phyloP scores from a whole-genome alignment of 1,140 invertebrate genomes.

The Asbolus verrucosus region DNA sequence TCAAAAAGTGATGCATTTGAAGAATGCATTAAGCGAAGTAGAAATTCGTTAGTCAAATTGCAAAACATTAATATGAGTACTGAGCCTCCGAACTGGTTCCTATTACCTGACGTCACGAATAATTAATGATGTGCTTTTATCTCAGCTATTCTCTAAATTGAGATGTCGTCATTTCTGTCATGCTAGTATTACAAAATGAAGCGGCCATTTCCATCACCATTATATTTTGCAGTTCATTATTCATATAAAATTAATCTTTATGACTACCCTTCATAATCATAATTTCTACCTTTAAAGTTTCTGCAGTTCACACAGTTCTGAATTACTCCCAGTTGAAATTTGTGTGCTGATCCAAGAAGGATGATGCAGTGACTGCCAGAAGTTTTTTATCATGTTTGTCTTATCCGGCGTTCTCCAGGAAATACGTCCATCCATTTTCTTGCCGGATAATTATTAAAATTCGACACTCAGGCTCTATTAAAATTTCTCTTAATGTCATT shows the following conservation, averaged over 20 bases:
- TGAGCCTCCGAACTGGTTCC: constrained; percentile 26
- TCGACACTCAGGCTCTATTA: constrained; percentile 28
- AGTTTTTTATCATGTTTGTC: constrained; percentile 28
- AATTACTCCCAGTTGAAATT: constrained; percentile 9
- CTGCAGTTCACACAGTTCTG: constrained; percentile 12
- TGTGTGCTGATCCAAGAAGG: constrained; percentile 3
- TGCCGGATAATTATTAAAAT: constrained; percentile 39
- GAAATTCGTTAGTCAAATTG: constrained; percentile 40
- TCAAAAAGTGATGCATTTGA: neutral
- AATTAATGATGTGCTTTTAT: constrained; percentile 55
- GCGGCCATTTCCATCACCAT: constrained; percentile 53
- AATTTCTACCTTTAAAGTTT: constrained; percentile 18
- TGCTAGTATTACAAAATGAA: constrained; percentile 53
- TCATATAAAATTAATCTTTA: constrained; percentile 54
- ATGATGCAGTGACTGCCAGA: constrained; percentile 3
- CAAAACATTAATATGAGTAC: constrained; percentile 48
- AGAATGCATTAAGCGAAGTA: constrained; percentile 23
- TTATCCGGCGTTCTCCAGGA: constrained; percentile 21
- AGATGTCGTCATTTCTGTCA: constrained; percentile 56
- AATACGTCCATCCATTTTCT: constrained; percentile 39
- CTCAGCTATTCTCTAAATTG: constrained; percentile 54
- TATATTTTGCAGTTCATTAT: constrained; percentile 56
- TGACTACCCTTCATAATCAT: constrained; percentile 48
- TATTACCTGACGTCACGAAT: constrained; percentile 54
- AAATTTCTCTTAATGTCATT: constrained; percentile 28